Conservation (phyloP, 2,888 invertebrate genomes). For the Euproctis similis region DNA sequence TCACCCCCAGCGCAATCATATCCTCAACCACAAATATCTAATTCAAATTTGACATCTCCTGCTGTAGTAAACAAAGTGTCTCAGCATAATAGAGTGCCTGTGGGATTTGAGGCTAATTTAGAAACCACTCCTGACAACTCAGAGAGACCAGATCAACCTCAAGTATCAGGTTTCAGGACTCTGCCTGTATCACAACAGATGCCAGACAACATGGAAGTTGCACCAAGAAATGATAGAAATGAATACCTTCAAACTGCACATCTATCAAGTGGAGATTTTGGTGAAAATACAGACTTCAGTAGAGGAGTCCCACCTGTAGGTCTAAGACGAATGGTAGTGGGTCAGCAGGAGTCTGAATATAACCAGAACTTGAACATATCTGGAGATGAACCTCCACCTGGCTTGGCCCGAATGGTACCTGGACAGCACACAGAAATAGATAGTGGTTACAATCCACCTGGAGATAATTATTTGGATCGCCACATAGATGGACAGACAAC, state of each 20-base stretch:
- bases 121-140: constrained; percentile 82
- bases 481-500: constrained; percentile 61
- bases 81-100: constrained; percentile 46
- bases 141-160: constrained; percentile 77
- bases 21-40: constrained; percentile 43
- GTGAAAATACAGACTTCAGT: constrained; percentile 61
- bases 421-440: constrained; percentile 65
- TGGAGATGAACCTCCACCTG: constrained; percentile 70
- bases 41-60: constrained; percentile 48
- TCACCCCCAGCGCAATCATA: constrained; percentile 32
- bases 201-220: constrained; percentile 77
- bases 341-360: constrained; percentile 77
- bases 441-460: constrained; percentile 47
- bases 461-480: constrained; percentile 58
- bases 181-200: constrained; percentile 40
- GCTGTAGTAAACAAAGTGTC: constrained; percentile 46
- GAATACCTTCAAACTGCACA: constrained; percentile 87
- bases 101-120: constrained; percentile 75
- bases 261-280: constrained; percentile 75
- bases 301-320: constrained; percentile 77
- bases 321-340: constrained; percentile 79
- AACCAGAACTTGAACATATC: constrained; percentile 45
- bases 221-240: constrained; percentile 82
- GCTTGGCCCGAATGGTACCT: constrained; percentile 69
- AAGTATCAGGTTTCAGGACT: constrained; percentile 35